Evolutionary conservation across 2,797 vertebrate genomes (phyloP), one percentile per base, ranked within the genome.

Genomic region (Amblyraja radiata): DNA sequence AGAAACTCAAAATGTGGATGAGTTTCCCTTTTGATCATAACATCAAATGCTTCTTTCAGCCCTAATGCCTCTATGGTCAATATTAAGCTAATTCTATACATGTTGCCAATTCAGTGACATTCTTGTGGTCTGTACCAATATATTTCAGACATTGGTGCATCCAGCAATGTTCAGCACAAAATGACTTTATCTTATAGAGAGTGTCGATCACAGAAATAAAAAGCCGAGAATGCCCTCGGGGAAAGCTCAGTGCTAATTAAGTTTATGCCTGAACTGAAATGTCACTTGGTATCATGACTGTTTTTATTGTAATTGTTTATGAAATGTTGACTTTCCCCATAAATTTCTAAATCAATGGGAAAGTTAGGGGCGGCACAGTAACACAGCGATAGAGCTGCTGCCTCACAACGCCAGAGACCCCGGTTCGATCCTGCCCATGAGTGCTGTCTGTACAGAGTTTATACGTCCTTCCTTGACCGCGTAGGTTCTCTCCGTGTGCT

Each of bases 221-320:
- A 91, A 54, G 32, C 71, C 39, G 54, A 10, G 73, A 74, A 74
- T 74, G 90, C 32, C 90, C 36, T 28, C 71, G 13, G 74, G 68
- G 68, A 13, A 11, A 74, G 39, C 71, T 91, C 71, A 74, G 90
- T 54, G 14, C 71, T 13, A 14, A 91, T 74, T 74, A 91, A 25
- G 39, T 76, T 91, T 74, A 91, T 46, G 36, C 23, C 11, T 14
- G 68, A 91, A 10, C 68, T 74, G 68, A 28, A 74, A 74, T 74
- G 90, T 21, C 90, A 91, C 36, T 90, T 90, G 23, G 71, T 21
- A 23, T 74, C 71, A 74, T 88, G 84, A 88, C 63, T 65, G 28
- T 63, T 65, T 36, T 65, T 88, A 88, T 88, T 65, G 61, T 21
- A 74, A n/a, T 88, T 65, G 16, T n/a, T 88, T 23, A 65, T 65